Base-by-base conservation (phyloP, 1,140 invertebrate species). In the Cydia strobilella region DNA sequence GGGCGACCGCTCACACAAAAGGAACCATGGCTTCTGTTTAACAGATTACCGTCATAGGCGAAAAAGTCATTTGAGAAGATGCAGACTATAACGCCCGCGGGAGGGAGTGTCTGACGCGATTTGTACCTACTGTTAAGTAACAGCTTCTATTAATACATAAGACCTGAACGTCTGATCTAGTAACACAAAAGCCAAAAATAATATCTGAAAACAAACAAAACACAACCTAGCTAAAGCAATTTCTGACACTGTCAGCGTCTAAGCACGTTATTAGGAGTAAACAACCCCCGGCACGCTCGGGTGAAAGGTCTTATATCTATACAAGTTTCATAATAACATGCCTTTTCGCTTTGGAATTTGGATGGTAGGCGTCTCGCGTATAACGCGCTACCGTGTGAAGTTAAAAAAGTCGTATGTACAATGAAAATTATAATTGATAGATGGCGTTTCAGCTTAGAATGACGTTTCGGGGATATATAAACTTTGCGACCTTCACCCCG, bases 401-500 rank as follows among this genome's bases (percentile, higher is more conserved):
- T 6, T 23, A 7, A 23, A 59, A 59, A 23, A 12, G 54, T 59
- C 54, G 7, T 59, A 59, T 3, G 7, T 59, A 12, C 10, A 59
- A 5, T 59, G 20, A 18, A 23, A 20, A 23, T 23, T 23, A 18
- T 6, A 23, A 59, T 59, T 59, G 9, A 23, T n/a, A 18, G 10
- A 10, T 1, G 54, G 54, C 20, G 54, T 59, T 59, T 59, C 23
- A 20, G 54, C 54, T 59, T 23, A 2, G 4, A 15, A 15, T 15
- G 45, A n/a, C 1, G 9, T 59, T 23, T 59, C 20, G 9, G 54
- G 54, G 18, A 12, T 59, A 18, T 7, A 54, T 54, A 59, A 59
- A 23, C 20, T 59, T n/a, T 35, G 25, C 27, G 63, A 66, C 65
- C 65, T 69, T 69, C 65, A 69, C 65, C 65, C 65, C 35, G 65